Evolutionary conservation across 2,797 vertebrate genomes (phyloP).

Genomic region (Acrossocheilus wenchowensis): DNA sequence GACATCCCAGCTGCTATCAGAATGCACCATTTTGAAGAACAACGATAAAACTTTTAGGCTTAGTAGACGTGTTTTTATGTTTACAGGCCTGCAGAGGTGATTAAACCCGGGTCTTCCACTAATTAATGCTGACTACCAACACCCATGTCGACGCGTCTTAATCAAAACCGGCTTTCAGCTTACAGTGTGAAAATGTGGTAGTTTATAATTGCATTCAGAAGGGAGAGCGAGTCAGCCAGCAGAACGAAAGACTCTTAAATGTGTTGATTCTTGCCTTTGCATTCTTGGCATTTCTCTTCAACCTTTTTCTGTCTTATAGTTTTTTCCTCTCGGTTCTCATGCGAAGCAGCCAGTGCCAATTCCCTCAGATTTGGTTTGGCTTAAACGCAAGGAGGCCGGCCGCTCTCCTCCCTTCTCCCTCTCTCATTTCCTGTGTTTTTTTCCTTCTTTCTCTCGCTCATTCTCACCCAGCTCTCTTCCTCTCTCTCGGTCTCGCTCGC

Average conservation of each 20-base stretch:
- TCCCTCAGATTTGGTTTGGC: conserved; percentile 78
- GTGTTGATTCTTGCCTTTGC: conserved; percentile 82
- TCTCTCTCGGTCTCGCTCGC: conserved; percentile 32
- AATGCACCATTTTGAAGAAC: neutral
- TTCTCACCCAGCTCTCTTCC: conserved; percentile 52
- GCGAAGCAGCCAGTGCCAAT: conserved; percentile 79
- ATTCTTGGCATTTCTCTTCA: conserved; percentile 83
- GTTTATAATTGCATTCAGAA: conserved; percentile 47
- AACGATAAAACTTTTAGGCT: conserved; percentile 12
- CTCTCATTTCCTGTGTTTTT: conserved; percentile 60
- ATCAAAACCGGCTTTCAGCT: conserved; percentile 46
- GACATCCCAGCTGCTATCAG: neutral
- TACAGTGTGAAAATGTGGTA: conserved; percentile 35
- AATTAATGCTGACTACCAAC: conserved; percentile 44
- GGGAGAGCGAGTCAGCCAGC: conserved; percentile 28
- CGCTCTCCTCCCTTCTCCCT: conserved; percentile 62
- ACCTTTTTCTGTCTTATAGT: conserved; percentile 73
- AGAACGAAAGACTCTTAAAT: conserved; percentile 68
- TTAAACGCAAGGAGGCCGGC: conserved; percentile 73
- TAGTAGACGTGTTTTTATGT: conserved; percentile 22
- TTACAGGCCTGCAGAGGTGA: conserved; percentile 40
- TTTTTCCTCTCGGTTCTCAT: conserved; percentile 70
- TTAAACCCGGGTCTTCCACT: conserved; percentile 40
- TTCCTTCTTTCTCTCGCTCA: conserved; percentile 50
- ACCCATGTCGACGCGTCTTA: conserved; percentile 35